phyloP scores from a whole-genome alignment of 2,888 invertebrate genomes.

The Brachycybe producta region DNA sequence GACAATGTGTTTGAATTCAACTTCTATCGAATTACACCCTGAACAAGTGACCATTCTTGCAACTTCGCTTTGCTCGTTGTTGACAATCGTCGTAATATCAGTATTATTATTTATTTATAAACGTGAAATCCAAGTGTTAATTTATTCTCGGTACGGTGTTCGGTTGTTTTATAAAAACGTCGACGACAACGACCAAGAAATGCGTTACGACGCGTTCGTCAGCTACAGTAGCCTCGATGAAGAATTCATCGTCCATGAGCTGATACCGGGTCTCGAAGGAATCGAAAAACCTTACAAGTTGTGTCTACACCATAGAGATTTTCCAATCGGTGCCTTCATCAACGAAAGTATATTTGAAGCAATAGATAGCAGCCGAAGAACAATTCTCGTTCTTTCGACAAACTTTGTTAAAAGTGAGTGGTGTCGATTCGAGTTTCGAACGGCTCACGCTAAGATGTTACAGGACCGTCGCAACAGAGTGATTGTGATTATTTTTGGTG shows the following conservation, averaged over 20 bases:
- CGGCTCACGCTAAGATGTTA: slow-evolving; percentile 70
- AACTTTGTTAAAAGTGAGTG: slow-evolving; percentile 83
- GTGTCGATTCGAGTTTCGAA: slow-evolving; percentile 78
- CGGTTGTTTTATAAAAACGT: slow-evolving; percentile 48
- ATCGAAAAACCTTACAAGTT: slow-evolving; percentile 68
- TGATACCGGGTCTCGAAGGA: slow-evolving; percentile 67
- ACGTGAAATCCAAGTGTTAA: slow-evolving; percentile 54
- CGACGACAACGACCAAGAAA: slow-evolving; percentile 56
- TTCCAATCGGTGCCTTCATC: slow-evolving; percentile 60
- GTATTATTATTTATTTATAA: slow-evolving; percentile 1
- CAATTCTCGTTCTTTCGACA: slow-evolving; percentile 74
- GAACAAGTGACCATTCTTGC: slow-evolving; percentile 47
- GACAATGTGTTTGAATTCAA: no score
- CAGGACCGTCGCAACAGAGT: slow-evolving; percentile 61
- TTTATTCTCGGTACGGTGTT: slow-evolving; percentile 64
- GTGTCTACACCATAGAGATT: slow-evolving; percentile 72
- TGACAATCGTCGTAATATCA: background rate
- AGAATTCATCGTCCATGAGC: slow-evolving; percentile 67
- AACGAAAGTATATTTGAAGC: slow-evolving; percentile 77
- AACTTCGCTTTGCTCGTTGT: slow-evolving; percentile 51
- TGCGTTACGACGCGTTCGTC: slow-evolving; percentile 79
- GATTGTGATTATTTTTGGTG: slow-evolving; percentile 68
- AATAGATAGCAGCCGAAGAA: slow-evolving; percentile 67
- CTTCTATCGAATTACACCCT: no score
- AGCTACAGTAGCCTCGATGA: slow-evolving; percentile 81